phyloP scores from a whole-genome alignment of 2,113 vertebrate genomes.

The Panurus biarmicus region DNA sequence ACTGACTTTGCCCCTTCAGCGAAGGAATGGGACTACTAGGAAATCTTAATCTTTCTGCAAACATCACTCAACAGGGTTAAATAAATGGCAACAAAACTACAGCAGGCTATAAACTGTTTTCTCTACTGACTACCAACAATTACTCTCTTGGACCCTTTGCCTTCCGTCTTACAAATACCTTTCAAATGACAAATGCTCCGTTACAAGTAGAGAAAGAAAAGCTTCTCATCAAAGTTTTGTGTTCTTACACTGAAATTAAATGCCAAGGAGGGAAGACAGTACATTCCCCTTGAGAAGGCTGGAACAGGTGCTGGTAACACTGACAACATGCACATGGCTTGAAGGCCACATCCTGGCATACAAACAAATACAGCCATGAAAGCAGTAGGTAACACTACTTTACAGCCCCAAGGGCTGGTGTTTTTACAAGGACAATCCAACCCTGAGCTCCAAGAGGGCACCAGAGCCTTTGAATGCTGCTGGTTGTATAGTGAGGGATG shows the following conservation, averaged over 20 bases:
- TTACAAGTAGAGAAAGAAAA: not conserved
- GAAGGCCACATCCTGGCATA: not conserved
- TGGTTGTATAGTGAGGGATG: not conserved
- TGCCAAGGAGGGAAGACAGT: not conserved
- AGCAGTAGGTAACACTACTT: not conserved
- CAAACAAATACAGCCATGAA: not conserved
- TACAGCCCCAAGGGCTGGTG: not conserved
- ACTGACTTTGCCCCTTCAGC: not conserved
- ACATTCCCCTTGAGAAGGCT: not conserved
- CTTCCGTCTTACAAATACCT: not conserved
- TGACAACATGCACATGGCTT: rapidly evolving
- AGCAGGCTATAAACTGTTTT: not conserved
- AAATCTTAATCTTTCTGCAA: not conserved
- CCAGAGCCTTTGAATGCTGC: not conserved
- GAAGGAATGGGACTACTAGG: rapidly evolving
- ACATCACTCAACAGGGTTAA: not conserved
- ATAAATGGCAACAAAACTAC: not conserved
- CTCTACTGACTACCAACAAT: not conserved
- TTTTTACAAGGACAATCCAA: not conserved
- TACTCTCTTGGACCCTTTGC: not conserved
- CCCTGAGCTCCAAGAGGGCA: not conserved
- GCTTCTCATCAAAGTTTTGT: not conserved
- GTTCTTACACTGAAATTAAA: not conserved
- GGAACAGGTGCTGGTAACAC: not conserved
- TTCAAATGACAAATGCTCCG: not conserved